phyloP scores from a whole-genome alignment of 1,140 invertebrate species.

The Drosophila pachea region DNA sequence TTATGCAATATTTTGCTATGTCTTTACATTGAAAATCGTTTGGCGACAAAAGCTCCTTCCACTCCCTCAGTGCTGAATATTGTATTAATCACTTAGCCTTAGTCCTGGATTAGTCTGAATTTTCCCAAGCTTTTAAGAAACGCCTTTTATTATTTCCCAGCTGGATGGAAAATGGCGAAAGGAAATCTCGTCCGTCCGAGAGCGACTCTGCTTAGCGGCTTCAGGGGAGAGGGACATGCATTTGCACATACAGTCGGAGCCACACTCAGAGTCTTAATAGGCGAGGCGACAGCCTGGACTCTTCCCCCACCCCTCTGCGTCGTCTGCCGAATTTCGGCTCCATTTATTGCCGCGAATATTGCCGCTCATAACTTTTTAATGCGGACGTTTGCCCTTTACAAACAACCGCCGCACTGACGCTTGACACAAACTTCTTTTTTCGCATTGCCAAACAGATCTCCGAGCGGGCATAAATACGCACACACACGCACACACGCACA shows the following conservation, averaged over 20 bases:
- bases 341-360: conserved; percentile 60
- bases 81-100: too few relatives aligned
- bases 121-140: too few relatives aligned
- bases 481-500: not conserved
- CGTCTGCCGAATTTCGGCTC: conserved; percentile 27
- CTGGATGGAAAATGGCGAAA: too few relatives aligned
- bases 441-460: conserved; percentile 22
- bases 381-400: conserved; percentile 36
- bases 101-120: too few relatives aligned
- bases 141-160: too few relatives aligned
- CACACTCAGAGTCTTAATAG: conserved; percentile 21
- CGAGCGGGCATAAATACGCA: conserved; percentile 7
- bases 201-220: too few relatives aligned
- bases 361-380: conserved; percentile 57
- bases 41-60: too few relatives aligned
- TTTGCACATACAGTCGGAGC: not conserved
- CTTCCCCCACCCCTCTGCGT: not conserved
- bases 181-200: too few relatives aligned
- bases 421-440: conserved; percentile 35
- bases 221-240: not conserved
- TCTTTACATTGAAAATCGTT: too few relatives aligned
- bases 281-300: conserved; percentile 9
- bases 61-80: too few relatives aligned
- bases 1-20: too few relatives aligned
- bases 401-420: conserved; percentile 33